Conservation (phyloP, 1,140 invertebrate species). For the Drosophila hydei region DNA sequence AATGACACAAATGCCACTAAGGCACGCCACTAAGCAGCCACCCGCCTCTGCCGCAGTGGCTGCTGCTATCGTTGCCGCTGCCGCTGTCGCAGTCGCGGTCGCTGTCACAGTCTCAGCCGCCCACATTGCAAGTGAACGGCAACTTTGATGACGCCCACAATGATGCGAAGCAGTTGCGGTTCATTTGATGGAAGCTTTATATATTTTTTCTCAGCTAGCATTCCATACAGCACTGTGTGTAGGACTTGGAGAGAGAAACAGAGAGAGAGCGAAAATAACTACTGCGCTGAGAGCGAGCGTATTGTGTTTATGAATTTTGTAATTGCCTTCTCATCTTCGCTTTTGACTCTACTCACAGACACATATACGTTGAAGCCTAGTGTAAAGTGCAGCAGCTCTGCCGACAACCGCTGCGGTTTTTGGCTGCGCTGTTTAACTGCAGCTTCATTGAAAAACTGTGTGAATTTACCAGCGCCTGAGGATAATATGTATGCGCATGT, state of each 20-base stretch:
- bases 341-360: conserved; percentile 26
- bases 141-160: conserved; percentile 79
- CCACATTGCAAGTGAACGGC: conserved; percentile 80
- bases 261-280: conserved; percentile 7
- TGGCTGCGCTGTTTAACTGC: conserved; percentile 1
- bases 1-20: conserved; percentile 81
- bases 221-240: conserved; percentile 68
- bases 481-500: conserved; percentile 35
- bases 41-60: conserved; percentile 24
- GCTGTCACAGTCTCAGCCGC: conserved; percentile 39
- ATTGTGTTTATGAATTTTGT: conserved; percentile 64
- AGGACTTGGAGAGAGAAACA: conserved; percentile 44
- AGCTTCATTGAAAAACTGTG: conserved; percentile 58
- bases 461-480: conserved; percentile 38
- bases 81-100: conserved; percentile 20
- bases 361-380: conserved; percentile 12
- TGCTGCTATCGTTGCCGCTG: neutral
- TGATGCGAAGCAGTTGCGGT: conserved; percentile 67
- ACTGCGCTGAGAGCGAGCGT: conserved; percentile 12
- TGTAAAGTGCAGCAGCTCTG: conserved; percentile 31
- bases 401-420: neutral
- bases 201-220: conserved; percentile 55
- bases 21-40: conserved; percentile 59
- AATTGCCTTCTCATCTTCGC: conserved; percentile 51
- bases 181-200: conserved; percentile 68